Base-by-base conservation (phyloP, 2,113 vertebrate species). In the Crotalus helleri region DNA sequence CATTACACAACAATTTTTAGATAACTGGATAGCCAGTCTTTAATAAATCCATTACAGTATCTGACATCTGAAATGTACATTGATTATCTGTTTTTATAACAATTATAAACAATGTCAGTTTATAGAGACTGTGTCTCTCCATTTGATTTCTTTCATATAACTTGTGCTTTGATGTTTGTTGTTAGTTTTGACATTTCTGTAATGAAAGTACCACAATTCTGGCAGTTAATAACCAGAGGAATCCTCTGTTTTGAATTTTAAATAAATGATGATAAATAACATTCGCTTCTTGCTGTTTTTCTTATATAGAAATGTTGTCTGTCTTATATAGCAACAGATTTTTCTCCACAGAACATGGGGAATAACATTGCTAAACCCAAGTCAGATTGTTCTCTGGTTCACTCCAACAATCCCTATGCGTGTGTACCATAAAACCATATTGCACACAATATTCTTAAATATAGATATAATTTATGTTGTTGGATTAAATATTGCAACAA, bases 61-160 rank as follows among this genome's bases (percentile, higher is more conserved):
- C 95, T 97, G 97, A 98, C 97, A 98, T 97, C 95, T 97, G 96
- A 97, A 98, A 97, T 97, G 96, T 97, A 98, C 97, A 98, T 96
- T 97, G 97, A 97, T 95, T 97, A 95, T 97, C 95, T 97, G 96
- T 96, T 97, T 95, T 96, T 95, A 94, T 95, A 97, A 98, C 96
- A 98, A 94, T 97, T 97, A 97, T 97, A 97, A 97, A 97, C 97
- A 98, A 93, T 97, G 96, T 97, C 97, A 97, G 96, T 93, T 96
- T 96, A 97, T 96, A 97, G 96, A 96, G 96, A 96, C 94, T 96
- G 95, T 97, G 96, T 97, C 96, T 96, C 92, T 94, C 95, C 97
- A 93, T 95, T 97, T 3, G 57, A 88, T 97, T 97, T 96, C 95
- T 96, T 98, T 97, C 95, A 97, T 96, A 95, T 98, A 94, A 91